phyloP scores from a whole-genome alignment of 2,113 vertebrate genomes.

The Paradisaea rubra region DNA sequence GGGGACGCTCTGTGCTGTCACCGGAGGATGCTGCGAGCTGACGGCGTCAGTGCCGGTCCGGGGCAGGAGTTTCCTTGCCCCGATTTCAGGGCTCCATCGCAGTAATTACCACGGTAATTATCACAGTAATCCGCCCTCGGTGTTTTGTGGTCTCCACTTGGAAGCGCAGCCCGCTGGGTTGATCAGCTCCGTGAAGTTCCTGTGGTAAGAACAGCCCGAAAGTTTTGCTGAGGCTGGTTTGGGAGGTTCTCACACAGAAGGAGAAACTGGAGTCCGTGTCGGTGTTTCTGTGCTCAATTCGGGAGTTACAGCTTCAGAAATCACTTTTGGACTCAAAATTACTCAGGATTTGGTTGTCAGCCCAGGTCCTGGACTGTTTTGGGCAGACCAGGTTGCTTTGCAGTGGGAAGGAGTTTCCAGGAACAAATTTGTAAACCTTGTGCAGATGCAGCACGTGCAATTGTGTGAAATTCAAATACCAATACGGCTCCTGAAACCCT shows the following conservation, averaged over 20 bases:
- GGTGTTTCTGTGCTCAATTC: neutral
- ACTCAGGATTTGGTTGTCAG: neutral
- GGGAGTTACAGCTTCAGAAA: neutral
- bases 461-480: neutral
- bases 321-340: neutral
- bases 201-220: neutral
- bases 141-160: rapidly evolving
- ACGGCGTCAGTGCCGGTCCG: neutral
- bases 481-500: neutral
- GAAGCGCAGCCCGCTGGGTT: neutral
- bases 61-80: neutral
- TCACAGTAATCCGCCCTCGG: rapidly evolving
- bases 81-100: neutral
- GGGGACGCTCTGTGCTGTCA: neutral
- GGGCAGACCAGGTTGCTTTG: neutral
- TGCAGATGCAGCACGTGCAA: rapidly evolving
- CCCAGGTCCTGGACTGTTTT: neutral
- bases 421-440: neutral
- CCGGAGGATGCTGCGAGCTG: neutral
- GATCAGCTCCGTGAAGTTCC: neutral
- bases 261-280: rapidly evolving
- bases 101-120: neutral
- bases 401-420: neutral
- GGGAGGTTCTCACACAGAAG: rapidly evolving
- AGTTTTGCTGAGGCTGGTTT: rapidly evolving